These are phyloP conservation scores for Cacatua alba DNA, from an alignment of 2,113 vertebrate genomes.

Conservation along the genomic window DNA sequence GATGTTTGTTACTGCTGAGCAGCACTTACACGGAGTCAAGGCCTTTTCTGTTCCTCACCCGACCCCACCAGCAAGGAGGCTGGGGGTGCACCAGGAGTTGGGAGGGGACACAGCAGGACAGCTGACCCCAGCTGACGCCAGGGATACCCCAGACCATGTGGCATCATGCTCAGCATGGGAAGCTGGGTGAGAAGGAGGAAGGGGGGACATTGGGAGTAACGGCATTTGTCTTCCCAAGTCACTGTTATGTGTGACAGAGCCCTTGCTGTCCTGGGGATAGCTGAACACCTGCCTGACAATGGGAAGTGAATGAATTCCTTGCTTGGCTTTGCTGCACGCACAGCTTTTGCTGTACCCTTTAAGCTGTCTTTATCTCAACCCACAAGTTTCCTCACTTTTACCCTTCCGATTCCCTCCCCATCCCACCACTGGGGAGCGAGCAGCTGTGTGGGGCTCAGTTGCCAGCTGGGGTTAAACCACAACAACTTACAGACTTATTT, in stretches of 20 bases:
- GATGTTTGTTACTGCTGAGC: rapidly evolving
- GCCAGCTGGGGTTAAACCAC: not conserved
- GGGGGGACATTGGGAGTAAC: too few relatives aligned
- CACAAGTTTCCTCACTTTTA: not conserved
- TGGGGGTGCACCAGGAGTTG: not conserved
- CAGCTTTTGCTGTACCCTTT: not conserved
- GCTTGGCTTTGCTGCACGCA: not conserved
- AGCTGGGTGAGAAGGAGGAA: too few relatives aligned
- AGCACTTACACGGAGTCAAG: not conserved
- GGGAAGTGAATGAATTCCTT: not conserved
- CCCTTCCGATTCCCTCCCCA: not conserved
- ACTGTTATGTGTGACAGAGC: not conserved
- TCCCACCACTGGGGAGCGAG: not conserved
- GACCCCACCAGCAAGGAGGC: not conserved
- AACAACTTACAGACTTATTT: not conserved
- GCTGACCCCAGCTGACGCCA: too few relatives aligned
- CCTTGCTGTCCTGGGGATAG: not conserved
- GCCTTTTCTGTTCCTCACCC: not conserved
- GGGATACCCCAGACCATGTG: too few relatives aligned
- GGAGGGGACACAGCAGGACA: not conserved
- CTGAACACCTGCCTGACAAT: not conserved
- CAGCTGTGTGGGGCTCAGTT: not conserved
- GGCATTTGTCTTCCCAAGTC: too few relatives aligned
- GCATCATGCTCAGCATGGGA: too few relatives aligned
- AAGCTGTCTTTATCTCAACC: not conserved